Base-by-base conservation (phyloP, 2,888 invertebrate species). In the Willowsia nigromaculata region DNA sequence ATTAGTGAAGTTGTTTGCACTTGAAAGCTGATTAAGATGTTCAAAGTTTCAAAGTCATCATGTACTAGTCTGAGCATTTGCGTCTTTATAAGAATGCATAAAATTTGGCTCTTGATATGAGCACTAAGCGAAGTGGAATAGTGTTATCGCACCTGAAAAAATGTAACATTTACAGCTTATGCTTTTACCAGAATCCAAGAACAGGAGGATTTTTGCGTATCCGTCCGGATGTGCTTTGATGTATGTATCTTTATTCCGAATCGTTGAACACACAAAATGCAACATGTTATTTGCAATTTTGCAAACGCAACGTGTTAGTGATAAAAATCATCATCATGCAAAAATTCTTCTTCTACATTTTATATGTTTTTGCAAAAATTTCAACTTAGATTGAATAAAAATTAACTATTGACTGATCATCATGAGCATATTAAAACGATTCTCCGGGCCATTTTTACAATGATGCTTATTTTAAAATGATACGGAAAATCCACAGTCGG, bases 401-500 rank as follows among this genome's bases (percentile, higher is more conserved):
- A 65, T 9, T 15, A n/a, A 33, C 6, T 74, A 27, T n/a, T 25
- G n/a, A 13, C 30, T 76, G 74, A 43, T 74, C n/a, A n/a, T n/a
- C 13, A 15, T 50, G 30, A n/a, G 27, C 18, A 50, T 80, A 56
- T 80, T 33, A 33, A 27, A 56, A 53, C 56, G n/a, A 37, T 80
- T 71, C 56, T 56, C 56, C 56, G 78, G 50, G 47, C 74, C 22
- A 25, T 27, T 74, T 13, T 22, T 71, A 25, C 37, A 50, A 30
- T 9, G 11, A 25, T 15, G 27, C 13, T 11, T 30, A 27, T 30
- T 30, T 25, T 62, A 13, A 13, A 30, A 62, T 18, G 37, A 84
- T 65, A 84, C 50, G 74, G 56, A 71, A 84, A 84, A 56, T 84
- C 74, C 71, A 37, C 71, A 71, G 13, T 0, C 15, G 43, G 11